A percentile compares a stretch with the other conserved stretches of the same genome.
Conservation (phyloP, 2,888 invertebrate genomes). For the Hololepta plana region DNA sequence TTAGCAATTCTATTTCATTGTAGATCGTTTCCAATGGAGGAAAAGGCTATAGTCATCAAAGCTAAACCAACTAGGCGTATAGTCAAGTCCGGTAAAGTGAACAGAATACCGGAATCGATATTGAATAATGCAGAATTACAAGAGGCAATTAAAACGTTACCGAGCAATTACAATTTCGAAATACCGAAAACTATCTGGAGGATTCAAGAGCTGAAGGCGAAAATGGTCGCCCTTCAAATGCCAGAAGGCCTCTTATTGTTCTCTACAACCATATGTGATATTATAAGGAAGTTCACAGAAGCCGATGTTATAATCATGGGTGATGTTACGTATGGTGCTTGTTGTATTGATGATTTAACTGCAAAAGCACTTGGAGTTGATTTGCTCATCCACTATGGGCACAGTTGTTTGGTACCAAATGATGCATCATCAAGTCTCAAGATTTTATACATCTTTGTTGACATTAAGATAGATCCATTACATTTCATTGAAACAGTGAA, state of each 20-base stretch:
- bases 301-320: conserved; percentile 86
- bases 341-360: conserved; percentile 94
- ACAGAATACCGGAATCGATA: conserved; percentile 66
- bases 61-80: conserved; percentile 67
- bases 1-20: no score
- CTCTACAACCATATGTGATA: conserved; percentile 83
- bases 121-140: conserved; percentile 55
- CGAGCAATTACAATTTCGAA: conserved; percentile 95
- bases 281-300: conserved; percentile 68
- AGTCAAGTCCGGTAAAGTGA: conserved; percentile 57
- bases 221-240: conserved; percentile 87
- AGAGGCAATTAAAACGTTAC: conserved; percentile 55
- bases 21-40: no score
- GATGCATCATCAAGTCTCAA: conserved; percentile 72
- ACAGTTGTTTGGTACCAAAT: conserved; percentile 87
- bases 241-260: conserved; percentile 92
- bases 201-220: conserved; percentile 64
- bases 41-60: conserved; percentile 44
- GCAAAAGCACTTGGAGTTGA: conserved; percentile 81
- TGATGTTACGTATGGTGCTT: conserved; percentile 98
- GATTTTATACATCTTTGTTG: conserved; percentile 94
- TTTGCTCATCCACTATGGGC: conserved; percentile 90
- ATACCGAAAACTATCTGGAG: conserved; percentile 96
- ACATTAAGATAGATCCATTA: conserved; percentile 85
- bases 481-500: conserved; percentile 86